phyloP scores from a whole-genome alignment of 1,140 invertebrate species.

The Ylistrum balloti region DNA sequence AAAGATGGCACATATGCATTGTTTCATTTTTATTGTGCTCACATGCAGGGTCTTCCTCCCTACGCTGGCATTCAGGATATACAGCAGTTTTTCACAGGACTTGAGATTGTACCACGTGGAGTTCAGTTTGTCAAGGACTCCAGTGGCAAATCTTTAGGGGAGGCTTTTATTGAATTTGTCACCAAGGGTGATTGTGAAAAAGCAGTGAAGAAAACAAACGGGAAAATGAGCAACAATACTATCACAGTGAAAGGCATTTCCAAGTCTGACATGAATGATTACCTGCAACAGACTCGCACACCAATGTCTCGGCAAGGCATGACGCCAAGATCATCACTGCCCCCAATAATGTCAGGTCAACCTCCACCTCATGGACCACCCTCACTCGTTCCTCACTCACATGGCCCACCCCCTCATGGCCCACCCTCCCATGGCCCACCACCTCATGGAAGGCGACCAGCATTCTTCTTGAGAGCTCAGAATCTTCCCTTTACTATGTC shows the following conservation, averaged over 20 bases:
- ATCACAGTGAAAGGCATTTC: constrained; percentile 54
- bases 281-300: constrained; percentile 47
- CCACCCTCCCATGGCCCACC: constrained; percentile 8
- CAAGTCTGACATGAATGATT: constrained; percentile 58
- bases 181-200: constrained; percentile 87
- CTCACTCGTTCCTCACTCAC: neutral
- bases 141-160: constrained; percentile 83
- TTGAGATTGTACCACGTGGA: constrained; percentile 56
- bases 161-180: constrained; percentile 93
- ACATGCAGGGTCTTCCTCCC: constrained; percentile 56
- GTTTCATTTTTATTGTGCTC: constrained; percentile 54
- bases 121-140: constrained; percentile 61
- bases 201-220: constrained; percentile 86
- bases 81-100: constrained; percentile 50
- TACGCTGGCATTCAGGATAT: constrained; percentile 53
- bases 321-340: constrained; percentile 16
- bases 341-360: neutral
- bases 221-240: constrained; percentile 59
- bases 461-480: constrained; percentile 78
- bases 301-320: neutral
- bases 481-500: constrained; percentile 94
- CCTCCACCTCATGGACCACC: constrained; percentile 27
- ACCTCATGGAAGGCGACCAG: constrained; percentile 47
- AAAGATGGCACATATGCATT: neutral
- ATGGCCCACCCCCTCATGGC: neutral